Evolutionary conservation across 2,113 vertebrate genomes (phyloP), one percentile per base, ranked within the genome.

Genomic region (Dermatemys mawii): DNA sequence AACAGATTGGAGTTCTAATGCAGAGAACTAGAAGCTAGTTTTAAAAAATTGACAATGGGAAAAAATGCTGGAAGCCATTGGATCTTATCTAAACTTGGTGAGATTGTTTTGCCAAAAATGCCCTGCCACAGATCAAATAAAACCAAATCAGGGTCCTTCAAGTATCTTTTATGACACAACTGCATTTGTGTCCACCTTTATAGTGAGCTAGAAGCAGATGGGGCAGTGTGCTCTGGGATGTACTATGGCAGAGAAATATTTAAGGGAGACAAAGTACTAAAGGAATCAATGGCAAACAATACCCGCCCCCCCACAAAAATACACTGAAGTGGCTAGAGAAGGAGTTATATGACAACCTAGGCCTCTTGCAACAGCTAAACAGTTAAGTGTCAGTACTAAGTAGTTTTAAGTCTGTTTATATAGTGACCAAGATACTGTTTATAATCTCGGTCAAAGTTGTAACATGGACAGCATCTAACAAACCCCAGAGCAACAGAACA

Each of bases 301-400:
- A n/a, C n/a, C n/a, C n/a, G n/a, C n/a, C n/a, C n/a, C 67, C 63
- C 29, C n/a, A 16, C 19, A 70, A 22, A 21, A 24, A 9, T 21
- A 24, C 22, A 22, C 3, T 22, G 8, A 73, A 84, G 2, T 35
- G 5, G 89, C 2, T 79, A 54, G 0, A 67, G 32, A 13, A 0
- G 60, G 22, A 38, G 38, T 38, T 11, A 86, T 2, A 48, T 70
- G 67, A 41, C 1, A 83, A 55, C 79, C 38, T 0, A 1, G 4
- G 70, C 22, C 32, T 49, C 48, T 12, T 17, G 8, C 5, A 85
- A 49, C 26, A 50, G 9, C 32, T 32, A 2, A 14, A 7, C 10
- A 84, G 4, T 35, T 76, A 38, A 73, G 19, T 41, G 21, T 73
- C 67, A 22, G 9, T 41, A 22, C 17, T 22, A 76, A 3, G n/a